phyloP scores from a whole-genome alignment of 2,113 vertebrate genomes.

The Mesocricetus auratus region DNA sequence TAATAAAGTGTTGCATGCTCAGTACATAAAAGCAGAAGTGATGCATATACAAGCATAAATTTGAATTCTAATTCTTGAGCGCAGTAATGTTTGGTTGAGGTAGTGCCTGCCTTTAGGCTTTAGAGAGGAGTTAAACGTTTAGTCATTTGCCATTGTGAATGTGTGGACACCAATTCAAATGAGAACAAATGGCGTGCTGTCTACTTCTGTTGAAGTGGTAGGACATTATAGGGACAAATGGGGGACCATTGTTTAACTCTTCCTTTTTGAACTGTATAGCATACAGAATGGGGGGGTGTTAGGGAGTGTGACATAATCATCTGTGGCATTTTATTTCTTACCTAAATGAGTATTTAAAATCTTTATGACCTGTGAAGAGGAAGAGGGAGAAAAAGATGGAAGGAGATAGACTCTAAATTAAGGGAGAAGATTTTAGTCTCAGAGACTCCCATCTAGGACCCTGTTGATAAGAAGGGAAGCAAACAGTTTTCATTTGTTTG shows the following conservation, averaged over 20 bases:
- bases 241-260: background rate
- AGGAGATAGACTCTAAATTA: background rate
- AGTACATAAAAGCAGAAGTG: background rate
- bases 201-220: background rate
- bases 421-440: background rate
- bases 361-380: background rate
- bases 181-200: background rate
- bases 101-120: background rate
- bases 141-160: background rate
- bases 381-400: background rate
- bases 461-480: background rate
- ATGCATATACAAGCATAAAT: background rate
- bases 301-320: background rate
- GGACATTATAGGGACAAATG: background rate
- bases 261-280: background rate
- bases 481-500: background rate
- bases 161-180: background rate
- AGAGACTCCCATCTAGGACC: background rate
- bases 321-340: background rate
- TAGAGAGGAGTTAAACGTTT: background rate
- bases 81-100: background rate
- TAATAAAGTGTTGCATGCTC: constrained; percentile 1
- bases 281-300: rapidly evolving
- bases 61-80: constrained; percentile 12
- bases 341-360: background rate